Conservation (phyloP, 2,888 invertebrate species). For the Chrysotoxum bicinctum region DNA sequence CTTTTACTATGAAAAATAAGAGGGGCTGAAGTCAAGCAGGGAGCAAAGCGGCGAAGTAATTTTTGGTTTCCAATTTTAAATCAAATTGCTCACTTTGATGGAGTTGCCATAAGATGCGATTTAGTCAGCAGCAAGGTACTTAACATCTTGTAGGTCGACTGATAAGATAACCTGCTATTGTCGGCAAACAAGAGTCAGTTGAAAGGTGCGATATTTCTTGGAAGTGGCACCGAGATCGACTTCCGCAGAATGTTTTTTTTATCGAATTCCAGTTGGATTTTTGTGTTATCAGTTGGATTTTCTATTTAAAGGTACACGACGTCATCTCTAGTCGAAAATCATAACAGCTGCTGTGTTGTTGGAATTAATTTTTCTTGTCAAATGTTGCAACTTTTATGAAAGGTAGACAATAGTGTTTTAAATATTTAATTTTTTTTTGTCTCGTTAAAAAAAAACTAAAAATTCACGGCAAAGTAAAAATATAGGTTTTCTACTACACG, state of each 20-base stretch:
- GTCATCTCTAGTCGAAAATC: slow-evolving; percentile 34
- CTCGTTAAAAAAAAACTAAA: too few species aligned
- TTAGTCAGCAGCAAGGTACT: not conserved
- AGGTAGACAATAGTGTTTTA: not conserved
- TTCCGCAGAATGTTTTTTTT: not conserved
- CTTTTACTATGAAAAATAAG: not conserved
- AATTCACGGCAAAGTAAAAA: too few species aligned
- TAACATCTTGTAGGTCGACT: not conserved
- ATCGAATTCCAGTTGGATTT: slow-evolving; percentile 31
- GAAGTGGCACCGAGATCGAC: not conserved
- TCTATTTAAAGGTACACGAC: slow-evolving; percentile 55
- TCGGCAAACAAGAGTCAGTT: not conserved
- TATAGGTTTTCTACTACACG: too few species aligned
- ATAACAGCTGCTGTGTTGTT: slow-evolving; percentile 57
- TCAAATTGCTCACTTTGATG: not conserved
- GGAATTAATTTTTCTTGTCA: not conserved
- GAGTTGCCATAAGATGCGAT: not conserved
- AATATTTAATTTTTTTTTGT: too few species aligned
- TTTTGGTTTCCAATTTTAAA: not conserved
- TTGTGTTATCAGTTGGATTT: slow-evolving; percentile 48
- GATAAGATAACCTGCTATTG: slow-evolving; percentile 31
- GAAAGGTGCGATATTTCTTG: not conserved
- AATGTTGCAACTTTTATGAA: not conserved
- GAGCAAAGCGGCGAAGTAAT: not conserved
- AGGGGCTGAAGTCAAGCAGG: not conserved